Percentiles rank a stretch among this genome's conserved stretches.
Evolutionary conservation across 1,140 invertebrate genomes (phyloP).

Genomic region (Apis florea): DNA sequence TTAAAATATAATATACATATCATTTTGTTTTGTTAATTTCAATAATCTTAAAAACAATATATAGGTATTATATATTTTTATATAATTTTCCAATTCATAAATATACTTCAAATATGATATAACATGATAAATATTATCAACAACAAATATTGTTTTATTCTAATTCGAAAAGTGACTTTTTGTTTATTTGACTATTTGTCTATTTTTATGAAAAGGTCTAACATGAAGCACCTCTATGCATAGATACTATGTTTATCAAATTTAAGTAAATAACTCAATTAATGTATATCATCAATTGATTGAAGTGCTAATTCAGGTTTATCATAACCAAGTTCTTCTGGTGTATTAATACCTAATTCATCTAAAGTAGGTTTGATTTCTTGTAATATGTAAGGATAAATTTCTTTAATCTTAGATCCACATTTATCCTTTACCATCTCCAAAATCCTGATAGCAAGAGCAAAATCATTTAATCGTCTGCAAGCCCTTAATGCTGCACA

Average conservation of each 20-base stretch:
- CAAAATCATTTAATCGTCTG: constrained; percentile 95
- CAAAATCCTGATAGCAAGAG: constrained; percentile 94
- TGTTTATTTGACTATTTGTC: background rate
- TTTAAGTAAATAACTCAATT: constrained; percentile 68
- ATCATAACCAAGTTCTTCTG: constrained; percentile 97
- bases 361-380: constrained; percentile 95
- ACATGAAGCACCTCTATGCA: constrained; percentile 35
- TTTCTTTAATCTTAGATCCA: constrained; percentile 87
- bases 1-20: constrained; percentile 56
- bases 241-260: constrained; percentile 51
- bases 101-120: background rate
- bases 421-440: constrained; percentile 96
- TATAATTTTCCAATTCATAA: background rate
- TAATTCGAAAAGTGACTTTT: background rate
- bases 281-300: constrained; percentile 86
- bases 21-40: constrained; percentile 42
- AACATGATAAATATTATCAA: constrained; percentile 45
- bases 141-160: constrained; percentile 10
- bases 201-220: background rate
- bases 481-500: constrained; percentile 95
- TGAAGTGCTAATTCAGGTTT: constrained; percentile 95
- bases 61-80: background rate
- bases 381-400: constrained; percentile 96
- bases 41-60: background rate
- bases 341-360: constrained; percentile 96